Percentiles rank a stretch among this genome's conserved stretches.
Conservation (phyloP, 2,797 vertebrate genomes). For the Thaleichthys pacificus region DNA sequence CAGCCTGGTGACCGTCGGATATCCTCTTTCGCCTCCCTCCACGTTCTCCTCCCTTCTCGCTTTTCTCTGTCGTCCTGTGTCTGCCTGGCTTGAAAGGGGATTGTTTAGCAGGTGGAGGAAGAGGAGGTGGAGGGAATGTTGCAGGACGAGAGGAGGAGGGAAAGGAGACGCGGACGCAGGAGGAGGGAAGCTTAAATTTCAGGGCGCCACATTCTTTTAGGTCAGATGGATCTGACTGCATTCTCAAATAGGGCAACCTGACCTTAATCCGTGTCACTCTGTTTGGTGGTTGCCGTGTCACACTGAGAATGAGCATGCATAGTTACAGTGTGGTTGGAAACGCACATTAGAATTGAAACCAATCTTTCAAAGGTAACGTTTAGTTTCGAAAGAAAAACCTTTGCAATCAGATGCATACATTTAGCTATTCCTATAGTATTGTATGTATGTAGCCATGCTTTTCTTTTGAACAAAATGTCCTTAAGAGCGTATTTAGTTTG, state of each 20-base stretch:
- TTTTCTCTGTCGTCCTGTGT: conserved; percentile 1
- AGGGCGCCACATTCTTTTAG: background rate
- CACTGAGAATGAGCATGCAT: background rate
- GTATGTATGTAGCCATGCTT: background rate
- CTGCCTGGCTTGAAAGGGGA: background rate
- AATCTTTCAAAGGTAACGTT: background rate
- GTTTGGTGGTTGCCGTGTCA: background rate
- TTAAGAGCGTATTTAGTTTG: background rate
- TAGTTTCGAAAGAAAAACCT: background rate
- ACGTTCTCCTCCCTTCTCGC: background rate
- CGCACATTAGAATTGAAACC: background rate
- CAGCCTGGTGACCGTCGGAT: conserved; percentile 35
- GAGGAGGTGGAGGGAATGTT: background rate
- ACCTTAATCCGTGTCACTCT: background rate
- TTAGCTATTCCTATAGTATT: background rate
- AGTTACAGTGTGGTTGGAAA: background rate
- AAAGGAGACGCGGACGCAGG: background rate
- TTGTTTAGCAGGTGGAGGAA: background rate
- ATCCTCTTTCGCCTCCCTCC: conserved; percentile 42
- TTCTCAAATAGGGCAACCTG: background rate
- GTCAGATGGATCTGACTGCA: background rate
- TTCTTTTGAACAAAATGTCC: no score
- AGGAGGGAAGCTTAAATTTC: background rate
- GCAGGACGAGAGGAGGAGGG: no score
- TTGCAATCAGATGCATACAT: background rate